Conservation (phyloP, 2,113 vertebrate species). For the Rhinolophus ferrumequinum region DNA sequence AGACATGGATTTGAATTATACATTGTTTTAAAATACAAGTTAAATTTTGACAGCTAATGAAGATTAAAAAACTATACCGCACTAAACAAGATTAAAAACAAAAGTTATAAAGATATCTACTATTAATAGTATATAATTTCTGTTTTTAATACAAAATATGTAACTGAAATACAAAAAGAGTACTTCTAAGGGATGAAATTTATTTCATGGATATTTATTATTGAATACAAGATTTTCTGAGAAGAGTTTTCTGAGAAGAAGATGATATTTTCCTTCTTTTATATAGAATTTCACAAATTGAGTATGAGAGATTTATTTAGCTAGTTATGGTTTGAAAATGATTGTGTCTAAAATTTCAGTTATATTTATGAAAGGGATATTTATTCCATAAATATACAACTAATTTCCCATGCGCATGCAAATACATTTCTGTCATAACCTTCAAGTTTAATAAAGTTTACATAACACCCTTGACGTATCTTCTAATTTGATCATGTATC, state of each 20-base stretch:
- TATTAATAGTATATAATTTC: neutral
- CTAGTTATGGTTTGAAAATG: neutral
- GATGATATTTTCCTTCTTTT: neutral
- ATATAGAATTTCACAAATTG: neutral
- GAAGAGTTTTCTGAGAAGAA: neutral
- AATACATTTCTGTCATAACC: neutral
- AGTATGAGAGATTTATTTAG: neutral
- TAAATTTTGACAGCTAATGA: neutral
- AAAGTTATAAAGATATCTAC: neutral
- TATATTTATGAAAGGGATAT: neutral
- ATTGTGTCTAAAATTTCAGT: neutral
- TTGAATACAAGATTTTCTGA: neutral
- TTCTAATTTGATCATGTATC: neutral
- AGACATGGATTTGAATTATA: neutral
- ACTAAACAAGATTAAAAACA: constrained; percentile 1
- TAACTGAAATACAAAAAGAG: neutral
- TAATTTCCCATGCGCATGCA: neutral
- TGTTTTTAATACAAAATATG: neutral
- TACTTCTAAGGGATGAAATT: neutral
- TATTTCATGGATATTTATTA: neutral
- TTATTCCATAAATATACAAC: neutral
- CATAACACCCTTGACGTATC: neutral
- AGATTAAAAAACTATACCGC: neutral
- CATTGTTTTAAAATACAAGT: neutral
- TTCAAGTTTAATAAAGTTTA: neutral